Evolutionary conservation across 2,797 vertebrate species (phyloP).

Genomic region (Macroramphosus scolopax): DNA sequence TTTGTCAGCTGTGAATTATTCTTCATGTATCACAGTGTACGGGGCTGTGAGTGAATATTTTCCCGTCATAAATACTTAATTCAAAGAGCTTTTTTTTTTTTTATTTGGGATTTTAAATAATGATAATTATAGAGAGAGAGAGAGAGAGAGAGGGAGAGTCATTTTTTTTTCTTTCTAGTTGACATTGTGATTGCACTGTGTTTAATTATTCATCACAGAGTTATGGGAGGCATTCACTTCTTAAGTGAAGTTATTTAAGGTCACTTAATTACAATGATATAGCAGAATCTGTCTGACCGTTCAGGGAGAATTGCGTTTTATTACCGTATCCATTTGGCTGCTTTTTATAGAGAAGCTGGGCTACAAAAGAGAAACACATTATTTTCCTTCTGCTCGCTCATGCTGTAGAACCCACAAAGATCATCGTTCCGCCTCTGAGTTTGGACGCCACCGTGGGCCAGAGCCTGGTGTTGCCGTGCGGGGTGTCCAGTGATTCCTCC

Average conservation of each 20-base stretch:
- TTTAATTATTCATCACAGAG: conserved; percentile 65
- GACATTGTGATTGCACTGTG: conserved; percentile 54
- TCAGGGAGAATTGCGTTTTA: conserved; percentile 48
- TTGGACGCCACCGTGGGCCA: conserved; percentile 85
- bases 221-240: conserved; percentile 36
- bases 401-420: conserved; percentile 81
- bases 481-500: conserved; percentile 83
- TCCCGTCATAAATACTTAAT: conserved; percentile 57
- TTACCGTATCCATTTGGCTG: conserved; percentile 39
- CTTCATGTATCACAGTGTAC: conserved; percentile 64
- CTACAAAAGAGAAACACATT: conserved; percentile 2
- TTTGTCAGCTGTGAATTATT: conserved; percentile 82
- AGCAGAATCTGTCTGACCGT: conserved; percentile 40
- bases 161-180: conserved; percentile 33
- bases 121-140: conserved; percentile 41
- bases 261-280: conserved; percentile 58
- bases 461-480: conserved; percentile 86
- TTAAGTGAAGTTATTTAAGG: conserved; percentile 61
- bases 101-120: conserved; percentile 58
- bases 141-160: conserved; percentile 25
- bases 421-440: conserved; percentile 78
- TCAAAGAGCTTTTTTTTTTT: conserved; percentile 58
- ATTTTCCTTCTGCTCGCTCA: conserved; percentile 1
- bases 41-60: conserved; percentile 52
- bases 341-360: conserved; percentile 20